phyloP scores from a whole-genome alignment of 2,113 vertebrate genomes.

The Psilopsiagon aymara region DNA sequence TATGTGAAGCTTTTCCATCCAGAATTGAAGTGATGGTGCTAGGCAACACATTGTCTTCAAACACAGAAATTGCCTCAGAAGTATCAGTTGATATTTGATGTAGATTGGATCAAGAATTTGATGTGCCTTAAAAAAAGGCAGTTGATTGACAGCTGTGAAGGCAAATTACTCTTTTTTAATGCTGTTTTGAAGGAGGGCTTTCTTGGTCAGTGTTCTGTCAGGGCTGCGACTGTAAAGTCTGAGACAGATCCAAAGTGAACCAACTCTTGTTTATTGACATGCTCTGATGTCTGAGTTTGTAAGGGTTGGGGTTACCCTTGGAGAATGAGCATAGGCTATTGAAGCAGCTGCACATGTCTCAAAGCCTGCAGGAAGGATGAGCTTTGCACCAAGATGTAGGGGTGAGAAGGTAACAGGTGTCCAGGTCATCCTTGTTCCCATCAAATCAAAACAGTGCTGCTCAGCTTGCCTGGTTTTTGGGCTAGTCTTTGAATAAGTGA shows the following conservation, averaged over 20 bases:
- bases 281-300: not conserved
- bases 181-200: not conserved
- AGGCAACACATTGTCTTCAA: not conserved
- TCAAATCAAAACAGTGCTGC: not conserved
- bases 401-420: not conserved
- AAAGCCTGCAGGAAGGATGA: not conserved
- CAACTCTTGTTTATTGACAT: accelerated
- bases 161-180: not conserved
- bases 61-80: not conserved
- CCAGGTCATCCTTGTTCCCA: not conserved
- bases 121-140: not conserved
- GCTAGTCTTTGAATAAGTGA: not conserved
- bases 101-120: not conserved
- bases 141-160: not conserved
- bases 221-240: not conserved
- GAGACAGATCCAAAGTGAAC: not conserved
- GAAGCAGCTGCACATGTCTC: not conserved
- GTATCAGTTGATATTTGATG: not conserved
- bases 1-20: not conserved
- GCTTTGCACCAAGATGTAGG: not conserved
- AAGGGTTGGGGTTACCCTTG: not conserved
- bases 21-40: accelerated
- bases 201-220: not conserved
- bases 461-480: not conserved
- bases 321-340: not conserved